Evolutionary conservation across 2,888 invertebrate genomes (phyloP), one percentile per base, ranked within the genome.

Genomic region (Aphidius colemani): DNA sequence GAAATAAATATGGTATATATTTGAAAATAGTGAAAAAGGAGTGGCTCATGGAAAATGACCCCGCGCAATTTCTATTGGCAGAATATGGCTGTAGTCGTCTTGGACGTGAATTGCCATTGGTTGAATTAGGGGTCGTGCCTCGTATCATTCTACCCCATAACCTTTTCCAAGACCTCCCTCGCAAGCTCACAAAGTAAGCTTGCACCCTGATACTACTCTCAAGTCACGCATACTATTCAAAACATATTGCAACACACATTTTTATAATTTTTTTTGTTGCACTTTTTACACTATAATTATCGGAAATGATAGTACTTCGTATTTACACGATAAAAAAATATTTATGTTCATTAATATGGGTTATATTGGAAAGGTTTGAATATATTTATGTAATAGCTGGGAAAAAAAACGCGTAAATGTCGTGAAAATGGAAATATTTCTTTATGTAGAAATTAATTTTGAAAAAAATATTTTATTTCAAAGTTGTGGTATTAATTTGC

Each of bases 51-150:
- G 30, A 30, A 5, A 30, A 30, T 30, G 30, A 30, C 30, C 30
- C 30, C 30, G 30, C 30, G 30, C 30, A 30, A 30, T 30, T 30
- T 30, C 30, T 30, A 30, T 30, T 30, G 30, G 30, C 30, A 30
- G 30, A 30, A 30, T 30, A 30, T 30, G 30, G 30, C 30, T 30
- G 30, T 30, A 30, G 30, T 30, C 5, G 30, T 30, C 30, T 30
- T 30, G 30, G 30, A 70, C 71, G 66, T 70, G 72, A 66, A 72
- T 74, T 71, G 74, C 67, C 76, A 79, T 79, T 79, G 78, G 79
- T 76, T 53, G 55, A 40, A 30, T 18, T 71, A 75, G 70, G 74
- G 79, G 78, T 78, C 77, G 79, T 75, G 70, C 78, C 76, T 78
- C 76, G 78, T 68, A 40, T 61, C 61, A 61, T 61, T 30, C 48